phyloP scores from a whole-genome alignment of 2,888 invertebrate genomes.

The Julus scandinavius region DNA sequence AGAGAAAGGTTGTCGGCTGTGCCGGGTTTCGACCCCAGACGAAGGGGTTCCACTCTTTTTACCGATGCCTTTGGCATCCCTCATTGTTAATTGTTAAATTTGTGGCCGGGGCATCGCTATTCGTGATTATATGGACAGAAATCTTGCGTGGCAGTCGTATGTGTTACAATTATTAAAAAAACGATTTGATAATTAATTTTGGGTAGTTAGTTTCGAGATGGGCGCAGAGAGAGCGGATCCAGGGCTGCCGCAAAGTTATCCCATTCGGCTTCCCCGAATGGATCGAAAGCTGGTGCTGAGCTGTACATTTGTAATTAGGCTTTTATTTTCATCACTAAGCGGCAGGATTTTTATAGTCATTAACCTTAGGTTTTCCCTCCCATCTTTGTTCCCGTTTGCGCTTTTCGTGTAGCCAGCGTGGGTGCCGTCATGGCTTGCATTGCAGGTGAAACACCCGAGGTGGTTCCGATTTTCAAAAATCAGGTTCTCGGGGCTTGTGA shows the following conservation, averaged over 20 bases:
- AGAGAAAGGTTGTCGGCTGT: background rate
- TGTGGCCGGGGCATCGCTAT: background rate
- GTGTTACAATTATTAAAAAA: background rate
- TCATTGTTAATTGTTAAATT: background rate
- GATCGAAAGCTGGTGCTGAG: background rate
- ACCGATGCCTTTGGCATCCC: background rate
- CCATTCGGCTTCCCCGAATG: background rate
- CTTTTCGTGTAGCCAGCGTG: background rate
- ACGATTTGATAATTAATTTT: background rate
- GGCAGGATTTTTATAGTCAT: background rate
- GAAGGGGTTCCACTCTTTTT: constrained; percentile 1
- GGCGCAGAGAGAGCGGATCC: background rate
- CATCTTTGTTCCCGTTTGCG: background rate
- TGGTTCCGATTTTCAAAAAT: background rate
- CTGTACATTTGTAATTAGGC: constrained; percentile 1
- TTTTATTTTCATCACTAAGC: background rate
- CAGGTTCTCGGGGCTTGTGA: background rate
- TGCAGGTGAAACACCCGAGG: background rate
- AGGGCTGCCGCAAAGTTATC: background rate
- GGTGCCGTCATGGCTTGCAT: background rate
- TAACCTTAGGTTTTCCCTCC: background rate
- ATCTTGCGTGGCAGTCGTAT: background rate
- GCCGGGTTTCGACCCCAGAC: background rate
- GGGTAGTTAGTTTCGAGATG: background rate
- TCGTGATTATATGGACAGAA: background rate